Base-by-base conservation (phyloP, 1,140 invertebrate genomes). In the Pararge aegeria region DNA sequence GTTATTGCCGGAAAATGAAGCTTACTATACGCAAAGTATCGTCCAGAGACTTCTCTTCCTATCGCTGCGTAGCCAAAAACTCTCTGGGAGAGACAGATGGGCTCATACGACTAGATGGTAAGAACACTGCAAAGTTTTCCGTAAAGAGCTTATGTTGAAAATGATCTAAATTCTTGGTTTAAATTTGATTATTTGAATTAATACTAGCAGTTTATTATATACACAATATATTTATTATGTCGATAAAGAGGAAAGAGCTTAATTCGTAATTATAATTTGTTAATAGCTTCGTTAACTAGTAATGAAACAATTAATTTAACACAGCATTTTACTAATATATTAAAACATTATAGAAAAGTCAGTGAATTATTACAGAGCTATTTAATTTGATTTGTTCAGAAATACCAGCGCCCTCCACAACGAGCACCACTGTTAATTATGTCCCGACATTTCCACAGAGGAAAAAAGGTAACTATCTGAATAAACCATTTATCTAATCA, bases 31-130 rank as follows among this genome's bases (percentile, higher is more conserved):
- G 94, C 48, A 94, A 94, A 82, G 94, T 97, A 37, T 93, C 93
- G 15, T 90, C 91, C 55, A 92, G 92, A 64, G 96, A 97, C 84
- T 97, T 97, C 83, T 96, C 95, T 42, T 95, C 95, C 6, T 97
- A 97, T 90, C 94, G 95, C 80, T 99, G 98, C 81, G 95, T 98
- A 20, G 97, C 97, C 6, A 97, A 97, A 85, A 99, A 98, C 90
- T 96, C 95, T 13, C 92, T 98, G 6, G 97, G 97, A 30, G 95
- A 96, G 77, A 98, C 97, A 9, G 96, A 97, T 82, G 97, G 97
- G 13, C 93, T 95, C 42, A 98, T 99, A 80, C 95, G 96, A 89
- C 90, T 99, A 44, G 97, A 98, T 78, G 96, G 98, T 98, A 93
- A 57, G 63, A n/a, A n/a, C n/a, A n/a, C n/a, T n/a, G n/a, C n/a